Percentiles rank a stretch among this genome's conserved stretches.
These are phyloP conservation scores for Subanguina moxae DNA, from an alignment of 1,140 invertebrate genomes.

Conservation along the genomic window DNA sequence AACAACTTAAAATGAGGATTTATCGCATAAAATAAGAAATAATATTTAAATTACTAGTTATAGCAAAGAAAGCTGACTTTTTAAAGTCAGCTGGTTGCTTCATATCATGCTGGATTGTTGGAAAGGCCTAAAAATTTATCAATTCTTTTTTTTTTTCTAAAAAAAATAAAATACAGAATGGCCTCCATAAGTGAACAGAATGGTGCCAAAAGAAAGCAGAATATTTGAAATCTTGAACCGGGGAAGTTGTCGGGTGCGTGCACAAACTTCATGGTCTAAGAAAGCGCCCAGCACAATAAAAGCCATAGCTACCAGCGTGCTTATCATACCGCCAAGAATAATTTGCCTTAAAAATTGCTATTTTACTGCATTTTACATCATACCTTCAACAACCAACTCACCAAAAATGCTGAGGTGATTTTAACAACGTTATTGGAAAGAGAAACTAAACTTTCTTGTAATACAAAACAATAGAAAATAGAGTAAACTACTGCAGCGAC, in stretches of 20 bases:
- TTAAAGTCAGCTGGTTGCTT: conserved; percentile 6
- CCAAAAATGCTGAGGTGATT: conserved; percentile 4
- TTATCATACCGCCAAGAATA: neutral
- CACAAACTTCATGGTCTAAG: neutral
- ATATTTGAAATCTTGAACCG: neutral
- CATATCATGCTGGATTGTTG: conserved; percentile 12
- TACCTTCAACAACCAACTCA: too few species aligned
- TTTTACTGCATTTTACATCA: too few species aligned
- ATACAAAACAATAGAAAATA: neutral
- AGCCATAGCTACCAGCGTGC: neutral
- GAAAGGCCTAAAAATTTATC: conserved; percentile 4
- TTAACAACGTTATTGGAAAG: neutral
- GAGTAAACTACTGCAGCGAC: neutral
- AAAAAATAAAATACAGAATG: conserved; percentile 2
- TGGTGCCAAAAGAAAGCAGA: conserved; percentile 12
- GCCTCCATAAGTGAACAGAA: conserved; percentile 22
- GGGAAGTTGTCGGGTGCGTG: conserved; percentile 11
- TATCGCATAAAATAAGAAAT: neutral
- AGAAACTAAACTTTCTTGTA: conserved; percentile 2
- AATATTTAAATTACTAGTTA: conserved; percentile 1
- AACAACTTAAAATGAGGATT: neutral
- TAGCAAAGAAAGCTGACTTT: conserved; percentile 4
- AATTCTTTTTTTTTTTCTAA: too few species aligned
- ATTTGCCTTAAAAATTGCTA: conserved; percentile 4
- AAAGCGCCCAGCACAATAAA: conserved; percentile 15